phyloP scores from a whole-genome alignment of 2,113 vertebrate species.

The Alces alces region DNA sequence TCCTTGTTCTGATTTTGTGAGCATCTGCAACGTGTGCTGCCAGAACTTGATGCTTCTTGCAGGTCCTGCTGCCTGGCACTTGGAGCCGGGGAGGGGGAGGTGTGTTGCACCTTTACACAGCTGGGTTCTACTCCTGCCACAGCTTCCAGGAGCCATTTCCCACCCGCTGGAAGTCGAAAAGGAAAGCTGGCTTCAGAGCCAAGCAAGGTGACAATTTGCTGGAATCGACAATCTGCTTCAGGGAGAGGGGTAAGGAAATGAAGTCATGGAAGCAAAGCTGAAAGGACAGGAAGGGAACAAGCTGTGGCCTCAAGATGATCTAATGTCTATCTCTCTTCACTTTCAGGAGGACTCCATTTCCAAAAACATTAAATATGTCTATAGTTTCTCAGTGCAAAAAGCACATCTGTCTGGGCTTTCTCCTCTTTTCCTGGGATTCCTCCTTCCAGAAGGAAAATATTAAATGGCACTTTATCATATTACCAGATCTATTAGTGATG shows the following conservation, averaged over 20 bases:
- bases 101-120: constrained; percentile 3
- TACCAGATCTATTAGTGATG: neutral
- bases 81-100: neutral
- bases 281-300: neutral
- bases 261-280: constrained; percentile 32
- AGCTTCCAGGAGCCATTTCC: neutral
- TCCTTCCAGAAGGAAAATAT: constrained; percentile 27
- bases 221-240: constrained; percentile 16
- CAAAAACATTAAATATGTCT: constrained; percentile 1
- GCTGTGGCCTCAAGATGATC: constrained; percentile 15
- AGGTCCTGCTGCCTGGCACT: neutral
- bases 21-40: neutral
- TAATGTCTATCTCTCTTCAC: neutral
- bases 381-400: neutral
- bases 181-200: neutral
- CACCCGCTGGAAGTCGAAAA: neutral
- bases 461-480: neutral
- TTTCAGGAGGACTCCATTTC: neutral
- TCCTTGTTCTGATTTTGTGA: constrained; percentile 10
- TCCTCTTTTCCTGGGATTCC: neutral
- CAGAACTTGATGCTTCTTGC: neutral
- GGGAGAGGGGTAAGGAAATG: neutral
- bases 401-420: neutral
- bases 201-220: constrained; percentile 24
- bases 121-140: constrained; percentile 12